These are phyloP conservation scores for Macrobrachium nipponense DNA, from an alignment of 1,140 invertebrate genomes.

Conservation along the genomic window DNA sequence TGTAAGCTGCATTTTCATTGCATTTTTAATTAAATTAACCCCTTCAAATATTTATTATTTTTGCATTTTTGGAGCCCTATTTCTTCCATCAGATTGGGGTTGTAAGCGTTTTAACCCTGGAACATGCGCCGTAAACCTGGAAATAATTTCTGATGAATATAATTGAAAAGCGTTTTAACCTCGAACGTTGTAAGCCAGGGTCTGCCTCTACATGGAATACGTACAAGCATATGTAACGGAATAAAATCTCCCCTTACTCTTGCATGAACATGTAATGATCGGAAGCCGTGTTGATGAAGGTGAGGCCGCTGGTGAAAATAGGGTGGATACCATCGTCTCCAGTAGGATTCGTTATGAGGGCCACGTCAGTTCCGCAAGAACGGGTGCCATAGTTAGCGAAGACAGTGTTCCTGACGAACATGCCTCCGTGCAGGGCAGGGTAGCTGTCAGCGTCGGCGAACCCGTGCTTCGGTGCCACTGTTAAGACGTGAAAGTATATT, in stretches of 20 bases:
- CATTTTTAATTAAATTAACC: no score
- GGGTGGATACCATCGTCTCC: constrained; percentile 54
- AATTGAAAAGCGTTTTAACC: no score
- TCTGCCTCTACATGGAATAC: no score
- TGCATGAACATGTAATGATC: constrained; percentile 43
- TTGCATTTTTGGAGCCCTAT: no score
- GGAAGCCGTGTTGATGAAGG: constrained; percentile 23
- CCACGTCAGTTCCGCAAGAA: constrained; percentile 27
- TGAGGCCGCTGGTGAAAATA: constrained; percentile 26
- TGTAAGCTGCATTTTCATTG: no score
- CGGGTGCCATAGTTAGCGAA: constrained; percentile 26
- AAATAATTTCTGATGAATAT: no score
- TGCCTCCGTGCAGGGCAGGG: constrained; percentile 41
- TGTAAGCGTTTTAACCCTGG: no score
- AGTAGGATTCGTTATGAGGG: constrained; percentile 34
- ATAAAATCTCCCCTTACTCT: background rate
- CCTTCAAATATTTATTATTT: no score
- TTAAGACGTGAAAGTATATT: background rate
- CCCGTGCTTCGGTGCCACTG: constrained; percentile 46
- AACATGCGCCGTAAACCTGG: no score
- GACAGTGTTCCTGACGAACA: constrained; percentile 10
- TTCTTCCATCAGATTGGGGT: no score
- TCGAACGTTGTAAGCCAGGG: no score
- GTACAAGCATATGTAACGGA: no score
- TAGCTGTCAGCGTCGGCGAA: constrained; percentile 43